Evolutionary conservation across 2,888 invertebrate species (phyloP).

Genomic region (Cosmorhoe ocellata): DNA sequence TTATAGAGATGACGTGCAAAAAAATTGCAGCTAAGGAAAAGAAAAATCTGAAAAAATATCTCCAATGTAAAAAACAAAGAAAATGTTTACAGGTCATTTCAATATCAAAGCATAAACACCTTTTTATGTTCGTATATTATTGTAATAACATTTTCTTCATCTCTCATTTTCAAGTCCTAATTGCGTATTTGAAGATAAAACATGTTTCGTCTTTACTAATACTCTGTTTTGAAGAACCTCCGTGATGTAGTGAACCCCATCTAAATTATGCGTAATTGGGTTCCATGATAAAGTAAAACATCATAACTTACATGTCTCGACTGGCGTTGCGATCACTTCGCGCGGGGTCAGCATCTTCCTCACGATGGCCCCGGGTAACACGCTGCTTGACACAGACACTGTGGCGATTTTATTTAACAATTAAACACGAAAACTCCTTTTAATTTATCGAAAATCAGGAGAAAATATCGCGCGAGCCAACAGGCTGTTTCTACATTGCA

Average conservation of each 20-base stretch:
- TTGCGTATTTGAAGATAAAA: no score
- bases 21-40: no score
- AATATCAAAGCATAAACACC: no score
- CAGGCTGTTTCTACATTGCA: constrained; percentile 75
- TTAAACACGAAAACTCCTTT: constrained; percentile 46
- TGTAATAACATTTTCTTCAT: no score
- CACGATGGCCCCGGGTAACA: constrained; percentile 69
- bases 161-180: no score
- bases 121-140: no score
- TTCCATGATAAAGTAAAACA: constrained; percentile 26
- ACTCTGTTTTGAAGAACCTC: no score
- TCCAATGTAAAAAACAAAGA: no score
- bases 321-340: constrained; percentile 83
- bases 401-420: constrained; percentile 55
- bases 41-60: no score
- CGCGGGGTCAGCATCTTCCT: constrained; percentile 78
- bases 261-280: constrained; percentile 35
- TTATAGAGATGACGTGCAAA: no score
- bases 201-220: no score
- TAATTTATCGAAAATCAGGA: constrained; percentile 49
- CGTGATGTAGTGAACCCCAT: not conserved
- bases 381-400: constrained; percentile 76
- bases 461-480: constrained; percentile 62
- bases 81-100: no score
- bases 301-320: constrained; percentile 73